Percentiles rank a stretch among this genome's conserved stretches.
phyloP scores from a whole-genome alignment of 2,797 vertebrate genomes.

The Delichon dasypus region DNA sequence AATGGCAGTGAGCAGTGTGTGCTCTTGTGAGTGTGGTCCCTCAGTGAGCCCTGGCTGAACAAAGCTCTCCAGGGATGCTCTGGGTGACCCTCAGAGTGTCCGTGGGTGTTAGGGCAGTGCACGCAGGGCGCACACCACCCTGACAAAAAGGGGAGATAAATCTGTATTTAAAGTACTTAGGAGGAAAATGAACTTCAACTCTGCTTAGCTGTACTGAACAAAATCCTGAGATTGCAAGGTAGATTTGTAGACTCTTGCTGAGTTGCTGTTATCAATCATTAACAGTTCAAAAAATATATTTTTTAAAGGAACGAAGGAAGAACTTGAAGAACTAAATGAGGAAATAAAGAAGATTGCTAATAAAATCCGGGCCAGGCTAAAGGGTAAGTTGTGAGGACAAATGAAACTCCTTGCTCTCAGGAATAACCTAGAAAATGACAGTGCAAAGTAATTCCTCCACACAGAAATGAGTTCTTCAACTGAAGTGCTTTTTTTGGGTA shows the following conservation, averaged over 20 bases:
- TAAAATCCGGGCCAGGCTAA: slow-evolving; percentile 85
- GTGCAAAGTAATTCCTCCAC: neutral
- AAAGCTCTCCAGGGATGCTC: neutral
- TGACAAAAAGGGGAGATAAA: neutral
- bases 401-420: neutral
- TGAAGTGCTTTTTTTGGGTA: neutral
- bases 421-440: neutral
- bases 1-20: neutral
- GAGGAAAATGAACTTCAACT: neutral
- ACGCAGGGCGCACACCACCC: rapidly evolving
- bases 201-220: neutral
- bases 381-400: slow-evolving; percentile 78
- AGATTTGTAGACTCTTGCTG: neutral
- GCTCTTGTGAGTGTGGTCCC: neutral
- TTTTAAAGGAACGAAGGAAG: slow-evolving; percentile 84
- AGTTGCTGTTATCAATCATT: neutral
- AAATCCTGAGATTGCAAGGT: neutral
- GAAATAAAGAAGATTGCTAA: slow-evolving; percentile 93
- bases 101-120: neutral
- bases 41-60: neutral
- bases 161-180: neutral
- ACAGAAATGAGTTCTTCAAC: neutral
- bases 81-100: neutral
- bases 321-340: slow-evolving; percentile 86
- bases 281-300: neutral